These are phyloP conservation scores for Plebejus anna DNA, from an alignment of 2,888 invertebrate genomes.

Conservation along the genomic window DNA sequence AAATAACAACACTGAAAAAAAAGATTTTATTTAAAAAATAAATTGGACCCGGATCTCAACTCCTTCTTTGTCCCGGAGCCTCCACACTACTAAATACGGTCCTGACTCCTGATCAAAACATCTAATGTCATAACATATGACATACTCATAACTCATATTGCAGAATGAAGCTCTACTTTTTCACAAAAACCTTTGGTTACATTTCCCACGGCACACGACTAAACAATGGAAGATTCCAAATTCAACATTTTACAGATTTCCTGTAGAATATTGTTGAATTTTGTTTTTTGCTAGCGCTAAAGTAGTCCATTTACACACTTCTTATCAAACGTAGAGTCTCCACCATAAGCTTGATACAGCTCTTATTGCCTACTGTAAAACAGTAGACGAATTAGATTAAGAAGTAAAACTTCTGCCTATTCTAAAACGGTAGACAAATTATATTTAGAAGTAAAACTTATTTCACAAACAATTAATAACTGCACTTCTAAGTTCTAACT, in stretches of 20 bases:
- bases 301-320: too few relatives aligned
- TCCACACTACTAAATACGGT: neutral
- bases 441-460: neutral
- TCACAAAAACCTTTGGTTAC: neutral
- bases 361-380: too few relatives aligned
- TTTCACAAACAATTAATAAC: neutral
- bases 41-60: neutral
- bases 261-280: neutral
- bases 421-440: too few relatives aligned
- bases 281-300: neutral
- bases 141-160: neutral
- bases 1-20: too few relatives aligned
- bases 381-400: neutral
- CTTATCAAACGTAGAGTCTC: too few relatives aligned
- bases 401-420: neutral
- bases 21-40: too few relatives aligned
- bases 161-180: slow-evolving; percentile 8
- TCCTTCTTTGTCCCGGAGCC: neutral
- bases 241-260: neutral
- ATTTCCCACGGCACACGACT: neutral
- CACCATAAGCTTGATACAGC: too few relatives aligned
- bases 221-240: neutral
- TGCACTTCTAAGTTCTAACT: neutral
- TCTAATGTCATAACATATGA: neutral
- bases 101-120: neutral